Base-by-base conservation (phyloP, 2,113 vertebrate genomes). In the Pseudorectes ferrugineus region DNA sequence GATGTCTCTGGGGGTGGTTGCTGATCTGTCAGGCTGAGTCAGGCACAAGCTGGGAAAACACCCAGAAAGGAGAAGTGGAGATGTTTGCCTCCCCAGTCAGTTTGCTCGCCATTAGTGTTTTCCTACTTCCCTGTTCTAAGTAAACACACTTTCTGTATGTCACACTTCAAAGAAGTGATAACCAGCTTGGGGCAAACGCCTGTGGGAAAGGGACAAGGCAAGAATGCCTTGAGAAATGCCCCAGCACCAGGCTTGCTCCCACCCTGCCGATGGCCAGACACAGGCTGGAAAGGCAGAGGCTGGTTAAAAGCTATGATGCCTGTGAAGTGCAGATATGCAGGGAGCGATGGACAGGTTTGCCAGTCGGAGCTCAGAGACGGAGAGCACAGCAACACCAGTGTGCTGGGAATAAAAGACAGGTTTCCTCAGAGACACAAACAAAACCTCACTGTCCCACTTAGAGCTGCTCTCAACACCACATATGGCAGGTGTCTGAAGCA, bases 21-120 rank as follows among this genome's bases (percentile, higher is more conserved):
- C 22, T 40, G 62, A 54, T 73, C 71, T 70, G 40, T 51, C 11
- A 89, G 36, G 33, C 22, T 85, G 54, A 45, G 85, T 84, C 63
- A 65, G 74, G 73, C 75, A 83, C 28, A 40, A 95, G 45, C 54
- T 65, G 80, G 91, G 74, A 91, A 89, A 84, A 68, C 40, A 84
- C 82, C 70, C 48, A 45, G 61, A 90, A 84, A 72, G 66, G 57
- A 90, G 92, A 89, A 92, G 59, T 85, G 43, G 78, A 90, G 90
- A 78, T 31, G 55, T 66, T 92, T 94, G 86, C 70, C 23, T 93
- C 38, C 89, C 20, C 6, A 36, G 54, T 63, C 89, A 80, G 51
- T 87, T 96, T 80, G 80, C 54, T 88, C 3, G 0, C 68, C 88
- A 68, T 87, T 75, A 90, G 68, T 8, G 11, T 84, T 96, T 95